Evolutionary conservation across 2,888 invertebrate genomes (phyloP), one percentile per base, ranked within the genome.

Genomic region (Orthosia gracilis): DNA sequence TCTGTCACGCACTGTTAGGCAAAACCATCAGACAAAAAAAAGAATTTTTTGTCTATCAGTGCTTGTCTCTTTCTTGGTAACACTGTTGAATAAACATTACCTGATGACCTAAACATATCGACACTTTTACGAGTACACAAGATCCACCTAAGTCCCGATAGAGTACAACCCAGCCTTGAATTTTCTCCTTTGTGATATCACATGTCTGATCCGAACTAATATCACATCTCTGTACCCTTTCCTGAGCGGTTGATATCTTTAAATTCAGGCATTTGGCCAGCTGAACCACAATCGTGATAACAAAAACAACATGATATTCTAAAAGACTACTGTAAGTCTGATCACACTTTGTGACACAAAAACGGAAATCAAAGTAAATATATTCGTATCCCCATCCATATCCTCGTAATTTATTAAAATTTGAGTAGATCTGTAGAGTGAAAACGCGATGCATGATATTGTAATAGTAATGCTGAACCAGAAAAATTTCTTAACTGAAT

Each of bases 111-210:
- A 77, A 77, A 2, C 54, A 23, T 31, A 31, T 17, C 13, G 49
- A 77, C 9, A 55, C 61, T 77, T 50, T 71, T n/a, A n/a, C n/a
- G n/a, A n/a, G n/a, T n/a, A n/a, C 17, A 61, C 76, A 78, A 17
- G 64, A 65, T 13, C 71, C 61, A 13, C 18, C 64, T 55, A 78
- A 45, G 7, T 77, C 45, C 11, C 64, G 64, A 78, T 71, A 78
- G 78, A 59, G n/a, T n/a, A n/a, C n/a, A n/a, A n/a, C n/a, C 78
- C 76, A 77, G 54, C 7, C 50, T 45, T 78, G 50, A 47, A 77
- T 65, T 49, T 61, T 50, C 13, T 65, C 18, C 11, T 13, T 23
- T n/a, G 7, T 55, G 55, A 52, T 23, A n/a, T 23, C n/a, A n/a
- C n/a, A n/a, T n/a, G n/a, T n/a, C n/a, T n/a, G n/a, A n/a, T n/a